phyloP scores from a whole-genome alignment of 2,888 invertebrate species.

The Drosophila nigricruria region DNA sequence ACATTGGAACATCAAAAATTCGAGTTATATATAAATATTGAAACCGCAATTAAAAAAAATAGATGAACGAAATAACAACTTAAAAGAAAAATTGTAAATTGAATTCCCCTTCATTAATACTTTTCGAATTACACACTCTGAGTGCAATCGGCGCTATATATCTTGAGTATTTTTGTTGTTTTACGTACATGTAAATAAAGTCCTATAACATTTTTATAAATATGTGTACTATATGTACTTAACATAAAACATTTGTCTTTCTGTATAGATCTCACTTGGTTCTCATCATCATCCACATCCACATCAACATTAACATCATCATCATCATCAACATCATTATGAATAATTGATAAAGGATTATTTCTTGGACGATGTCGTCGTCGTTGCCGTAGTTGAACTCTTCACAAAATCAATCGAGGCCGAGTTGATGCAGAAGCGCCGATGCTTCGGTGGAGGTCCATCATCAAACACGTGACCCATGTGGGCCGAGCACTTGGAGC shows the following conservation, averaged over 20 bases:
- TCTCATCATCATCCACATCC: no score
- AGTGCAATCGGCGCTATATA: slow-evolving; percentile 25
- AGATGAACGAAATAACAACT: slow-evolving; percentile 18
- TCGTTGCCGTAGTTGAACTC: slow-evolving; percentile 50
- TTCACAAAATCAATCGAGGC: slow-evolving; percentile 86
- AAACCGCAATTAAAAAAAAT: slow-evolving; percentile 51
- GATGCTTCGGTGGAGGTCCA: slow-evolving; percentile 96
- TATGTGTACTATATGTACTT: slow-evolving; percentile 30
- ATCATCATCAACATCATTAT: slow-evolving; percentile 2
- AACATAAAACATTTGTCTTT: slow-evolving; percentile 43
- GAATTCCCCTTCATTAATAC: slow-evolving; percentile 28
- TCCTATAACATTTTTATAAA: slow-evolving; percentile 63
- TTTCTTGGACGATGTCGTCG: slow-evolving; percentile 75
- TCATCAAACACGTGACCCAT: slow-evolving; percentile 99
- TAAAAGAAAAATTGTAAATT: slow-evolving; percentile 26
- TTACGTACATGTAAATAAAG: slow-evolving; percentile 57
- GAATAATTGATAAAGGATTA: slow-evolving; percentile 51
- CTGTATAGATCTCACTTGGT: slow-evolving; percentile 15
- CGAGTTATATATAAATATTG: slow-evolving; percentile 10
- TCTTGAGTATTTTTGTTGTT: slow-evolving; percentile 31
- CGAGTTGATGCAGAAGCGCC: slow-evolving; percentile 98
- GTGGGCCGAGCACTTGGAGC: slow-evolving; percentile 96
- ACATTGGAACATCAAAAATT: slow-evolving; percentile 5
- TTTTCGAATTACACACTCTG: slow-evolving; percentile 30
- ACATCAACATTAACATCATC: no score